Evolutionary conservation across 2,113 vertebrate genomes (phyloP).

Genomic region (Leptocoma aspasia): DNA sequence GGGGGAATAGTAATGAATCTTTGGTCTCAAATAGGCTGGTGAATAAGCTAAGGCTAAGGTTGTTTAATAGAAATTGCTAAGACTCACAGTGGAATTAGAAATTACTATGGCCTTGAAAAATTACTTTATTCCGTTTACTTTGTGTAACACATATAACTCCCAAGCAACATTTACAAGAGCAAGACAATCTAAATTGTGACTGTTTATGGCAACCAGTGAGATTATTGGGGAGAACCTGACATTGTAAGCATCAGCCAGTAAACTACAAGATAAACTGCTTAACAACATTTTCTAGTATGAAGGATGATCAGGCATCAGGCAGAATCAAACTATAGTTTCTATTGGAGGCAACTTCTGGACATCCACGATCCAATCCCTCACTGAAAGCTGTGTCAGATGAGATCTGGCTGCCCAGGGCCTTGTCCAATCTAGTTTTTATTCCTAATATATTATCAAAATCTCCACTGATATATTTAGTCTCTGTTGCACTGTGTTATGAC

Average conservation of each 20-base stretch:
- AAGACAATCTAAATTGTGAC: not conserved
- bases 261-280: not conserved
- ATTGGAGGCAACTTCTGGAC: not conserved
- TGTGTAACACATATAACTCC: not conserved
- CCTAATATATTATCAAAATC: not conserved
- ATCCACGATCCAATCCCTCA: not conserved
- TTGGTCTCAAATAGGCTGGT: not conserved
- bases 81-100: not conserved
- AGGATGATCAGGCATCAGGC: not conserved
- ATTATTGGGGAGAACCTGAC: not conserved
- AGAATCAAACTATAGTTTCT: not conserved
- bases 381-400: not conserved
- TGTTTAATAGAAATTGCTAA: not conserved
- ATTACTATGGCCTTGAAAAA: not conserved
- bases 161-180: not conserved
- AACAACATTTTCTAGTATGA: not conserved
- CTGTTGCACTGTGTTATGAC: fast-evolving
- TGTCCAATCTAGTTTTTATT: not conserved
- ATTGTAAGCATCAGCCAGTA: not conserved
- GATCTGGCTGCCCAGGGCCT: not conserved
- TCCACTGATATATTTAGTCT: not conserved
- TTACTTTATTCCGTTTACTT: not conserved
- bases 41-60: not conserved
- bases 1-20: not conserved
- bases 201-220: not conserved